Evolutionary conservation across 2,113 vertebrate genomes (phyloP), one percentile per base, ranked within the genome.

Genomic region (Tretioscincus oriximinensis): DNA sequence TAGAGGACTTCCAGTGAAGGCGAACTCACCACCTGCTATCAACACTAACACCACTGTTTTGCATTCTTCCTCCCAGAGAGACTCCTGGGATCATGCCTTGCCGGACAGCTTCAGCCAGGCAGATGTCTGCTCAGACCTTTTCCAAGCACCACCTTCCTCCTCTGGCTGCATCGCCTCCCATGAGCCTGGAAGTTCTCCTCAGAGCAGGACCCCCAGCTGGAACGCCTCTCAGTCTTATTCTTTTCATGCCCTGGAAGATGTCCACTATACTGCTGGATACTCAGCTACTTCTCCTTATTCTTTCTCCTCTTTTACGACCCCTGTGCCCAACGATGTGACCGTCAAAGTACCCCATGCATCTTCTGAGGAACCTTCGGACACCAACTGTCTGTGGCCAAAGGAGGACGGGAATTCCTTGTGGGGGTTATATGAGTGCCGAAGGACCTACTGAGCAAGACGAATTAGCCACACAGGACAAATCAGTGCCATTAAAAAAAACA

Each of bases 1-100:
- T n/a, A n/a, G n/a, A n/a, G n/a, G n/a, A n/a, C n/a, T n/a, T n/a
- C n/a, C n/a, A n/a, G n/a, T n/a, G n/a, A n/a, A n/a, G n/a, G n/a
- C n/a, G n/a, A n/a, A n/a, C n/a, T n/a, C n/a, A n/a, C n/a, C n/a
- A n/a, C n/a, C n/a, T n/a, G n/a, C n/a, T n/a, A n/a, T n/a, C n/a
- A n/a, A n/a, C n/a, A n/a, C n/a, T n/a, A n/a, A n/a, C n/a, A n/a
- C n/a, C n/a, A n/a, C n/a, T n/a, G n/a, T 4, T 7, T 54, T 28
- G 35, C 14, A 87, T 88, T 2, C 85, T 72, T 85, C 75, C 75
- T 85, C 31, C 77, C 92, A 99, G 97, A 97, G 97, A 81, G 97
- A 98, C 81, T 92, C 97, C 0, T 98, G 97, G 98, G 98, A 99
- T 80, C 96, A 96, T 90, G 87, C 88, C 0, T 87, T 93, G 7